These are phyloP conservation scores for Sebastes wilsoni DNA, from an alignment of 2,797 vertebrate genomes.

Conservation along the genomic window DNA sequence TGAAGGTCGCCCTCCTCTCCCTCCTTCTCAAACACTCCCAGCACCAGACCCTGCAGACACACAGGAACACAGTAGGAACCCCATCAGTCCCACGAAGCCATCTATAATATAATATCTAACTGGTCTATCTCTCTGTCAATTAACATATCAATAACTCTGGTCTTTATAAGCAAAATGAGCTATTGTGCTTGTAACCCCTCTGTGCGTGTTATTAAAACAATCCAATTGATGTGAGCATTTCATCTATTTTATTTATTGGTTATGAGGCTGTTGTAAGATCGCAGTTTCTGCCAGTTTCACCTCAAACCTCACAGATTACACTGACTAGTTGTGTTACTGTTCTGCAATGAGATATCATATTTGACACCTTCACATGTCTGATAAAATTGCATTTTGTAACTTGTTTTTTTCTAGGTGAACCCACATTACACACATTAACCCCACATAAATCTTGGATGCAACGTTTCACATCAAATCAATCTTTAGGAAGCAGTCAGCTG, in stretches of 20 bases:
- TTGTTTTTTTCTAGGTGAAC: neutral
- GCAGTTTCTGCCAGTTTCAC: neutral
- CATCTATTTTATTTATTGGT: neutral
- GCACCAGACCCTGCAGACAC: constrained; percentile 87
- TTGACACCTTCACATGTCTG: neutral
- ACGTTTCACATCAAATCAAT: neutral
- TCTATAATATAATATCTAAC: neutral
- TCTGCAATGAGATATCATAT: neutral
- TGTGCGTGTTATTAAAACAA: neutral
- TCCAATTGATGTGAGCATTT: neutral
- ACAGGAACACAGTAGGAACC: neutral
- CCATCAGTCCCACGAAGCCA: neutral
- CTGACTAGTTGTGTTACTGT: neutral
- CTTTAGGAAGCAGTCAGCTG: neutral
- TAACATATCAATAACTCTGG: neutral
- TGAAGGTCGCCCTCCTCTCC: constrained; percentile 75
- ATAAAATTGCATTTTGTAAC: neutral
- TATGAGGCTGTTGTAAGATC: neutral
- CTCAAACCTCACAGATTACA: neutral
- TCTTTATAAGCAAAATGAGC: neutral
- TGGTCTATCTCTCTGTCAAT: neutral
- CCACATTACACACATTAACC: too few relatives aligned
- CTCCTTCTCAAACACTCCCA: constrained; percentile 89
- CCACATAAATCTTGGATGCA: neutral
- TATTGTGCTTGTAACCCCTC: neutral